Evolutionary conservation across 2,888 invertebrate genomes (phyloP).

Genomic region (Drosophila meridiana): DNA sequence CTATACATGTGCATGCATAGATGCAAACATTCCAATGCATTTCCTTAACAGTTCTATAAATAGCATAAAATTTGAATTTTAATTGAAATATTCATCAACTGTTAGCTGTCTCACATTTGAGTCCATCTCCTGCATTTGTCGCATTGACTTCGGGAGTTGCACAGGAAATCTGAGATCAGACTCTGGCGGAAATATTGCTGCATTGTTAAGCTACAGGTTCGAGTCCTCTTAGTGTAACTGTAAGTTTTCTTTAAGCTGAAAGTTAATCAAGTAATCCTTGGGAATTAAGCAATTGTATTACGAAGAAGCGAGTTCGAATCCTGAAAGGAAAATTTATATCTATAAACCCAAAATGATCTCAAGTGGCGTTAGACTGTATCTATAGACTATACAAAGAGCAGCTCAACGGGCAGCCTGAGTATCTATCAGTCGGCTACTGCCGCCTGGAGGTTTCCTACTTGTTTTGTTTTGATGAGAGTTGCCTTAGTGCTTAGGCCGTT

Average conservation of each 20-base stretch:
- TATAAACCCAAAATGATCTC: neutral
- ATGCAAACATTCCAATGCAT: neutral
- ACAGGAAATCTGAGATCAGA: neutral
- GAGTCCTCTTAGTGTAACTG: neutral
- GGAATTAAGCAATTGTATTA: neutral
- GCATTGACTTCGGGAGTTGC: neutral
- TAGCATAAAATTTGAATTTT: neutral
- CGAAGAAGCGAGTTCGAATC: neutral
- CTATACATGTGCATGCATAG: no score
- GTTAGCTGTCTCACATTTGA: neutral
- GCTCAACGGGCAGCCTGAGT: neutral
- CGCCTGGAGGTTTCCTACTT: neutral
- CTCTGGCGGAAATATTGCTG: neutral
- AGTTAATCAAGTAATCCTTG: neutral
- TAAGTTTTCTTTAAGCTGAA: neutral
- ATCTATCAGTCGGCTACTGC: neutral
- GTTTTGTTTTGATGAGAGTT: slow-evolving; percentile 31
- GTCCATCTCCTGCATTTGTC: neutral
- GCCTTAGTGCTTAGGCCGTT: slow-evolving; percentile 57
- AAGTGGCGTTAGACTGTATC: neutral
- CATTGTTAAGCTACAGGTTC: neutral
- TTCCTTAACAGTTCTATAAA: neutral
- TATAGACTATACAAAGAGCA: neutral
- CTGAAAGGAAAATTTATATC: neutral
- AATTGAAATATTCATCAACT: no score